Percentiles rank a stretch among this genome's conserved stretches.
Evolutionary conservation across 2,888 invertebrate genomes (phyloP).

Genomic region (Deladenus siricidicola): DNA sequence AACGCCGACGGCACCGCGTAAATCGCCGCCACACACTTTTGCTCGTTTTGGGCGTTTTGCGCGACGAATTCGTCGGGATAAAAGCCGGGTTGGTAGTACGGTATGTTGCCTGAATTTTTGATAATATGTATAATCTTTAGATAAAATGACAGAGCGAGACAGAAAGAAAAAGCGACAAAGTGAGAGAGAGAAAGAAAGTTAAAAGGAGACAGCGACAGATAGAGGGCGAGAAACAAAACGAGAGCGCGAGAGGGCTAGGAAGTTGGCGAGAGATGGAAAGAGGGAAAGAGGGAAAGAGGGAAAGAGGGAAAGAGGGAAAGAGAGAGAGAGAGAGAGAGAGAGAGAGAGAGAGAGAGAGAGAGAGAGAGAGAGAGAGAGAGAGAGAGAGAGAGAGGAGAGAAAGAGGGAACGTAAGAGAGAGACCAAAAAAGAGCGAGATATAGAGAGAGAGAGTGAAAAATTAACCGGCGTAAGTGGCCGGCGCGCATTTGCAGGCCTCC

Average conservation of each 20-base stretch:
- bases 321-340: no score
- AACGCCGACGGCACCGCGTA: slow-evolving; percentile 43
- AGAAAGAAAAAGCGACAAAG: no score
- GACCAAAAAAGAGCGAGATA: no score
- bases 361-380: background rate
- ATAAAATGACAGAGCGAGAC: background rate
- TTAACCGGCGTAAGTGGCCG: slow-evolving; percentile 44
- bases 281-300: no score
- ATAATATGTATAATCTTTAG: no score
- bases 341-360: background rate
- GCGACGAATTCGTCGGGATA: slow-evolving; percentile 44
- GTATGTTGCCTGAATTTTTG: slow-evolving; percentile 31
- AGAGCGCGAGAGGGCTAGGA: no score
- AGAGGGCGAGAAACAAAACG: no score
- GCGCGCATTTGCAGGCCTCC: slow-evolving; percentile 47
- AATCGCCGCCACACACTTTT: slow-evolving; percentile 43
- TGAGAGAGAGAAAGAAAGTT: background rate
- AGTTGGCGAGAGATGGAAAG: no score
- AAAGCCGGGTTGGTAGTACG: slow-evolving; percentile 47
- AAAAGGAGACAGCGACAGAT: background rate
- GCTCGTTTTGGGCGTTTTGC: slow-evolving; percentile 42
- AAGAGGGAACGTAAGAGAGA: background rate
- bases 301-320: no score
- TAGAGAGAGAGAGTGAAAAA: background rate
- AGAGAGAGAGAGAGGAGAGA: background rate